These are phyloP conservation scores for Limenitis arthemis DNA, from an alignment of 2,888 invertebrate genomes.

Conservation along the genomic window DNA sequence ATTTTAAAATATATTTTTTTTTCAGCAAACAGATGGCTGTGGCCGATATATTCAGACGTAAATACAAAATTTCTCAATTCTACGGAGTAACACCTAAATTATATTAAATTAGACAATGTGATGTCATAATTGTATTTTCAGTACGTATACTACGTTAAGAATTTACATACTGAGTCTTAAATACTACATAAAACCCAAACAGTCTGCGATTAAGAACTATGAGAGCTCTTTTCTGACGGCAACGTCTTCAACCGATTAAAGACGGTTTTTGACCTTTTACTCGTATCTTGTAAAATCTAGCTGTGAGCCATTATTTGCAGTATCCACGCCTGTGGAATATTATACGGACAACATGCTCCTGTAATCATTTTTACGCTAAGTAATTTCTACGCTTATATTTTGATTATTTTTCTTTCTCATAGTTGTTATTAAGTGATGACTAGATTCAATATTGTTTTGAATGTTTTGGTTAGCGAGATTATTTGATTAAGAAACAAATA, in stretches of 20 bases:
- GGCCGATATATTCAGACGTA: no score
- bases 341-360: no score
- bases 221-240: not conserved
- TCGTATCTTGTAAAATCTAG: not conserved
- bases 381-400: no score
- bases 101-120: no score
- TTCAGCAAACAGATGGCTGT: slow-evolving; percentile 74
- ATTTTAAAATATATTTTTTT: not conserved
- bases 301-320: not conserved
- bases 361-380: no score
- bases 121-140: not conserved
- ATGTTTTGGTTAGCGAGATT: no score
- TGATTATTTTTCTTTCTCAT: no score
- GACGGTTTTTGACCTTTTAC: not conserved
- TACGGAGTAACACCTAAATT: not conserved
- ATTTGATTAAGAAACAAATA: no score
- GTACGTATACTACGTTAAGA: not conserved
- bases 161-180: not conserved
- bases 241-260: not conserved
- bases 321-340: no score
- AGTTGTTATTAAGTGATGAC: no score
- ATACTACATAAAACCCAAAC: slow-evolving; percentile 2
- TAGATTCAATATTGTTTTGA: no score
- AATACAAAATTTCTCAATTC: no score
- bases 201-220: slow-evolving; percentile 5